These are phyloP conservation scores for Pelobates cultripes DNA, from an alignment of 2,797 vertebrate species.

Conservation along the genomic window DNA sequence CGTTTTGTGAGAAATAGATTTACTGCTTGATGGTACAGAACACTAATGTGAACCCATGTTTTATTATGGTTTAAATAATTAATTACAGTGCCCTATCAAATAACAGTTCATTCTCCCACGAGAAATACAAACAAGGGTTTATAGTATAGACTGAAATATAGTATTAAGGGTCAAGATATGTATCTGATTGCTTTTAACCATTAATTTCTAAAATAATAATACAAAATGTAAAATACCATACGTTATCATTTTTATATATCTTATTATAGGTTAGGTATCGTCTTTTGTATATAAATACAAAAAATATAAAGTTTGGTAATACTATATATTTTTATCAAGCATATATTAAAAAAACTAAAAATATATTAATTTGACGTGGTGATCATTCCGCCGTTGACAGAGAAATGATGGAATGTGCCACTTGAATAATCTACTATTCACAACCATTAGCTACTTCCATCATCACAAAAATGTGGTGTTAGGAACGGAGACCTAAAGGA, in stretches of 20 bases:
- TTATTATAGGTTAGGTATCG: too few relatives aligned
- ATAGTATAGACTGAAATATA: background rate
- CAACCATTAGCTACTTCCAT: background rate
- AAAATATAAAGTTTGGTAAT: too few relatives aligned
- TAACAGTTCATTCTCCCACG: background rate
- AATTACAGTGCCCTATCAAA: background rate
- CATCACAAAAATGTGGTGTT: background rate
- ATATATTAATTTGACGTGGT: background rate
- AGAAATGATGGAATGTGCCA: conserved; percentile 1
- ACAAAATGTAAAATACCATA: too few relatives aligned
- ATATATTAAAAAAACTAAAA: too few relatives aligned
- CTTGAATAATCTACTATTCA: background rate
- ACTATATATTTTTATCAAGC: too few relatives aligned
- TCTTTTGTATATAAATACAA: too few relatives aligned
- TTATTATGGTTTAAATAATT: background rate
- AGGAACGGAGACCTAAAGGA: background rate
- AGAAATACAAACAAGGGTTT: background rate
- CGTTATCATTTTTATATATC: too few relatives aligned
- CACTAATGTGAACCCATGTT: background rate
- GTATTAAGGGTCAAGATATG: background rate
- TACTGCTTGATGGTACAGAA: too few relatives aligned
- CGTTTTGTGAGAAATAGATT: too few relatives aligned
- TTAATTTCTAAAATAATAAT: too few relatives aligned
- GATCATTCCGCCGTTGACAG: background rate
- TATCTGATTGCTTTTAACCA: too few relatives aligned